Base-by-base conservation (phyloP, 2,888 invertebrate genomes). In the Acrobasis suavella region DNA sequence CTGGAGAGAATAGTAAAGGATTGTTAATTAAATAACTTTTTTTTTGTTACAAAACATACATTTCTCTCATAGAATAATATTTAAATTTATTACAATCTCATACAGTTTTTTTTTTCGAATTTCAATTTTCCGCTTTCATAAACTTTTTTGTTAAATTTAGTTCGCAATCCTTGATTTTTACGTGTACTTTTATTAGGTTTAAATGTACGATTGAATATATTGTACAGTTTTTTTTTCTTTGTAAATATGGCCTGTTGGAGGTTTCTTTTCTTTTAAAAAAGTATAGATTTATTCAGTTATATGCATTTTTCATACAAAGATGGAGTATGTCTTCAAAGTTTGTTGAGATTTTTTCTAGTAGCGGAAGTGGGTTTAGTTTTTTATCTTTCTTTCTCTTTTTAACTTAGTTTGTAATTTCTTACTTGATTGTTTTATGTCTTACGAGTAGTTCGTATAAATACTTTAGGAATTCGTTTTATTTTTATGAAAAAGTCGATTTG, bases 331-430 rank as follows among this genome's bases (percentile, higher is more conserved):
- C 14, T 46, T 46, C n/a, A 14, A n/a, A 14, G 52, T 22, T 16
- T 17, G 22, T 22, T 14, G 32, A 9, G 22, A 22, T 59, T 50
- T 50, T 56, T 56, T 50, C 50, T 6, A 14, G 38, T 32, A 37
- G 37, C 50, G 39, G 59, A 59, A 15, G 14, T 14, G 38, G 59
- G 38, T 59, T 59, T 50, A 17, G 50, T 59, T 59, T 59, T 59
- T 59, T 50, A 37, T 46, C 42, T 42, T 22, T 22, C 17, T 59
- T 59, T 50, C 50, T 58, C 42, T 42, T 22, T 22, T 32, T 59
- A 58, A 59, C 38, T 50, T 59, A 16, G n/a, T 59, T 59, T 59
- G 16, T 32, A 16, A 37, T 58, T 37, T 37, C 10, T 58, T 2
- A 50, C 14, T 50, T 32, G 46, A 22, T 15, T 49, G 17, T 58